phyloP scores from a whole-genome alignment of 1,140 invertebrate genomes.

The Drosophila punjabiensis region DNA sequence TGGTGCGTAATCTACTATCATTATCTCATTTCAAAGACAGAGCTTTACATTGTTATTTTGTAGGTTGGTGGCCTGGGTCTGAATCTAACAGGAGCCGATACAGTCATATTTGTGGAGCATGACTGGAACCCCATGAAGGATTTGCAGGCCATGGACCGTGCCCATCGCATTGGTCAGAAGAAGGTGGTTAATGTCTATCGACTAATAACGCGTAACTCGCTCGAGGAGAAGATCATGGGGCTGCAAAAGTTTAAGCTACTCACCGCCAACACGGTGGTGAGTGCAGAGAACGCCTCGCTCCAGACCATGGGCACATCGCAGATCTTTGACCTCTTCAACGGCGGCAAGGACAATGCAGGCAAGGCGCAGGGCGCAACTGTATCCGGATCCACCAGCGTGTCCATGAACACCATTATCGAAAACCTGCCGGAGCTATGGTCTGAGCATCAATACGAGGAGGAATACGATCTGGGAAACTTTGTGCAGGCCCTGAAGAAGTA shows the following conservation, averaged over 20 bases:
- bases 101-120: conserved; percentile 99
- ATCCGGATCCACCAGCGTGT: conserved; percentile 53
- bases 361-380: neutral
- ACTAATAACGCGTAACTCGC: conserved; percentile 96
- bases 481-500: conserved; percentile 87
- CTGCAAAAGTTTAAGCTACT: conserved; percentile 98
- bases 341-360: conserved; percentile 59
- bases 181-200: conserved; percentile 99
- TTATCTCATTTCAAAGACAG: neutral
- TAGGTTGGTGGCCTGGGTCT: conserved; percentile 97
- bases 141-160: conserved; percentile 99
- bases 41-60: neutral
- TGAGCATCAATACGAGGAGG: conserved; percentile 96
- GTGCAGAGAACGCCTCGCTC: conserved; percentile 95
- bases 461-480: conserved; percentile 95
- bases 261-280: conserved; percentile 98
- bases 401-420: conserved; percentile 91
- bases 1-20: conserved; percentile 87
- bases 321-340: conserved; percentile 94
- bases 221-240: conserved; percentile 99
- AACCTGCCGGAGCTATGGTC: conserved; percentile 97
- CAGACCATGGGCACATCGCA: conserved; percentile 98
- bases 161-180: conserved; percentile 99
- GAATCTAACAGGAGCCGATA: conserved; percentile 99
- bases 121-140: conserved; percentile 99